These are phyloP conservation scores for Leptoteleia sp. DNA, from an alignment of 1,140 invertebrate species.

Conservation along the genomic window DNA sequence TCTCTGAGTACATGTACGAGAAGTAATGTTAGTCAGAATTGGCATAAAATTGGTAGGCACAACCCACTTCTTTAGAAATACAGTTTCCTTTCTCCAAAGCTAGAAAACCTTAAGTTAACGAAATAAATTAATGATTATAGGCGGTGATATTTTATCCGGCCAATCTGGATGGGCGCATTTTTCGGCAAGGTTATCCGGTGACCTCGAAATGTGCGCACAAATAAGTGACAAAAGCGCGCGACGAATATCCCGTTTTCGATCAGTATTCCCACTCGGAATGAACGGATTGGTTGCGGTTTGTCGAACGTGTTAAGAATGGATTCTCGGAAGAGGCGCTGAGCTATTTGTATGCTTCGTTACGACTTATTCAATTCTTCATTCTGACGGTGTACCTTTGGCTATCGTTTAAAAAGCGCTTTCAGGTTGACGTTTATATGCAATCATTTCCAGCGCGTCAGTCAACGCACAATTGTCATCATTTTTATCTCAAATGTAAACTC, in stretches of 20 bases:
- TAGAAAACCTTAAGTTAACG: too few species aligned
- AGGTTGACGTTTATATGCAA: background rate
- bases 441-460: constrained; percentile 1
- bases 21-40: too few species aligned
- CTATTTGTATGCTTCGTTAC: constrained; percentile 1
- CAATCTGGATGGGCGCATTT: too few species aligned
- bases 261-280: constrained; percentile 22
- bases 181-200: constrained; percentile 42
- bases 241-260: constrained; percentile 51
- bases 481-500: constrained; percentile 1
- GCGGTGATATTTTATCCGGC: too few species aligned
- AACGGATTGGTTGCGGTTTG: constrained; percentile 43
- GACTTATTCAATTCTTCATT: constrained; percentile 4
- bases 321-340: background rate
- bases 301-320: constrained; percentile 44
- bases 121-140: too few species aligned
- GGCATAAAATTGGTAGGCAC: too few species aligned
- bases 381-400: background rate
- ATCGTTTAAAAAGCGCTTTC: background rate
- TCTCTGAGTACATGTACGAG: too few species aligned
- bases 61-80: too few species aligned
- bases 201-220: constrained; percentile 30
- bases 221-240: constrained; percentile 37
- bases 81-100: too few species aligned
- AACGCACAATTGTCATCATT: constrained; percentile 5